Percentiles rank a stretch among this genome's conserved stretches.
These are phyloP conservation scores for Lordiphosa clarofinis DNA, from an alignment of 1,140 invertebrate species.

Conservation along the genomic window DNA sequence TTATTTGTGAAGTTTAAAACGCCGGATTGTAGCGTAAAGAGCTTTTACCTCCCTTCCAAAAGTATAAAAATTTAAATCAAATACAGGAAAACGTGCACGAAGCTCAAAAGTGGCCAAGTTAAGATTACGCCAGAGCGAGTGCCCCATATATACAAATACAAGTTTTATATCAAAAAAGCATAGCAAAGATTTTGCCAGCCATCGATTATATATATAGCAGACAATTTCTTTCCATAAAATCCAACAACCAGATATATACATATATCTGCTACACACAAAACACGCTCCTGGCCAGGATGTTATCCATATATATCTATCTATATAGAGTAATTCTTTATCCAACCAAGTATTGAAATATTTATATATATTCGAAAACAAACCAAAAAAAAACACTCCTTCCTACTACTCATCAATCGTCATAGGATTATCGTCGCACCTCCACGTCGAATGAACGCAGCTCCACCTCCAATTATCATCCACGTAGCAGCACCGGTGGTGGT, in stretches of 20 bases:
- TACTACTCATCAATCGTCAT: constrained; percentile 76
- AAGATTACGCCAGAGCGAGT: constrained; percentile 45
- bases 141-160: constrained; percentile 39
- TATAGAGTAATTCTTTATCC: constrained; percentile 30
- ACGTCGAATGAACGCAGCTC: constrained; percentile 69
- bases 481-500: constrained; percentile 44
- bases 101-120: constrained; percentile 43
- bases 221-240: constrained; percentile 7
- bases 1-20: constrained; percentile 70
- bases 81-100: constrained; percentile 29
- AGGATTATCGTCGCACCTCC: constrained; percentile 76
- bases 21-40: constrained; percentile 57
- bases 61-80: constrained; percentile 25
- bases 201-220: not conserved
- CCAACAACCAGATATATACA: constrained; percentile 21
- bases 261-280: constrained; percentile 11
- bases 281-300: constrained; percentile 20
- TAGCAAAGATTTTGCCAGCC: constrained; percentile 48
- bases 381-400: constrained; percentile 65
- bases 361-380: constrained; percentile 45
- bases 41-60: constrained; percentile 28
- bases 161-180: constrained; percentile 1
- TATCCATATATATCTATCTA: constrained; percentile 26
- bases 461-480: constrained; percentile 66
- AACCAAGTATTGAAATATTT: constrained; percentile 30